Evolutionary conservation across 2,797 vertebrate genomes (phyloP), one percentile per base, ranked within the genome.

Genomic region (Nannoperca obscura): DNA sequence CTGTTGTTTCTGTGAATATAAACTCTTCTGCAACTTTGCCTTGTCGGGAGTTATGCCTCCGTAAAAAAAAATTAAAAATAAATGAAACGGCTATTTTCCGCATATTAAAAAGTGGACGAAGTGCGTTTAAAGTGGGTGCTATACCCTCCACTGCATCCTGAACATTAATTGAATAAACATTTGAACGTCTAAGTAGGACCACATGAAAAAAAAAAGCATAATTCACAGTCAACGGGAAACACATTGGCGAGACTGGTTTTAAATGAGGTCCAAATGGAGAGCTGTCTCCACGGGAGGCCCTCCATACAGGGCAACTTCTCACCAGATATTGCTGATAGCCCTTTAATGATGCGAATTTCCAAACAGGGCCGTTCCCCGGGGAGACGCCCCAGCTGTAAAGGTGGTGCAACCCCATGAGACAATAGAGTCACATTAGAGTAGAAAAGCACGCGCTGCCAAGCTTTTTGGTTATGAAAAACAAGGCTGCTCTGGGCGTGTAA

Each of bases 231-330:
- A 85, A 82, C 55, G 76, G 88, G 86, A 91, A 88, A 81, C 78
- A 89, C 77, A 70, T 78, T 84, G 71, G 82, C 59, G n/a, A 72
- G 61, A 71, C 78, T 81, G 81, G 17, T 78, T 83, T 89, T 82
- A 89, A 89, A 90, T 78, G 83, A 89, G 78, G 79, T 88, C 91
- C 91, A 89, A 91, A 90, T 85, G 80, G 82, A 79, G 83, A 86
- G 76, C 55, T n/a, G 74, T 85, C 87, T 87, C 86, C 78, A 70
- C 76, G 82, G 90, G 88, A 90, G 88, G 83, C 86, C 81, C 76
- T 73, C 75, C 63, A 67, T 58, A 40, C 77, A 46, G 80, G 66
- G 66, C 76, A 78, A 13, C 68, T 71, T 78, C 86, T 86, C 81
- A 73, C 65, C 86, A 89, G 76, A 87, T 86, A 88, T 85, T 75